A percentile compares a stretch with the other conserved stretches of the same genome.
These are phyloP conservation scores for Oreamnos americanus DNA, from an alignment of 2,113 vertebrate genomes.

Conservation along the genomic window DNA sequence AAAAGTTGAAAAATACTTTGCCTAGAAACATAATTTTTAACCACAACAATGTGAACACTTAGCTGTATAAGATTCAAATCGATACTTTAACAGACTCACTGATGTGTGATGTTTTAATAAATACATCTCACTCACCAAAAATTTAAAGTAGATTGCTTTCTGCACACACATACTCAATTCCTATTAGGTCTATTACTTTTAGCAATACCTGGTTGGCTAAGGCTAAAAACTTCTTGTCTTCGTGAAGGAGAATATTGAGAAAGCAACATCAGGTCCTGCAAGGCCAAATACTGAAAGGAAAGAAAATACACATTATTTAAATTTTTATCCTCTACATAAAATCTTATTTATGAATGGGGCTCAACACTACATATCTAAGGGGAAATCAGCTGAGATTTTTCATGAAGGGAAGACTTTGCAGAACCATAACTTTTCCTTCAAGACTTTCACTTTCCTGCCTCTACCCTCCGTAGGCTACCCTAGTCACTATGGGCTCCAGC, in stretches of 20 bases:
- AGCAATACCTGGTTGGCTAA: slow-evolving; percentile 95
- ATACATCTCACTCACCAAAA: background rate
- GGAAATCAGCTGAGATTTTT: background rate
- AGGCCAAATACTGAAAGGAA: slow-evolving; percentile 89
- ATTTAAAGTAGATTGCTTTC: background rate
- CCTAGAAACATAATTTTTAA: background rate
- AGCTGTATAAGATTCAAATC: background rate
- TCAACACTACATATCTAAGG: background rate
- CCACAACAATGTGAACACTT: background rate
- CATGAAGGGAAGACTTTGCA: background rate
- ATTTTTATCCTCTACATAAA: slow-evolving; percentile 9
- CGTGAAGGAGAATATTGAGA: slow-evolving; percentile 92
- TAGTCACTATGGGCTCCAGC: background rate
- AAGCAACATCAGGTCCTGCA: slow-evolving; percentile 95
- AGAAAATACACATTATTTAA: background rate
- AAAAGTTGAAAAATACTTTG: background rate
- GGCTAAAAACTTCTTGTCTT: slow-evolving; percentile 93
- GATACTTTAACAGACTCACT: background rate
- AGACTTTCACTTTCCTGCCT: background rate
- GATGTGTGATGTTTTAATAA: background rate
- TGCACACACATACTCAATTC: background rate
- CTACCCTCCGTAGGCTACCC: background rate
- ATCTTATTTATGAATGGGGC: background rate
- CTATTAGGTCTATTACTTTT: background rate
- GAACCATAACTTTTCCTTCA: slow-evolving; percentile 28